Conservation (phyloP, 2,888 invertebrate genomes). For the Epirrhoe alternata region DNA sequence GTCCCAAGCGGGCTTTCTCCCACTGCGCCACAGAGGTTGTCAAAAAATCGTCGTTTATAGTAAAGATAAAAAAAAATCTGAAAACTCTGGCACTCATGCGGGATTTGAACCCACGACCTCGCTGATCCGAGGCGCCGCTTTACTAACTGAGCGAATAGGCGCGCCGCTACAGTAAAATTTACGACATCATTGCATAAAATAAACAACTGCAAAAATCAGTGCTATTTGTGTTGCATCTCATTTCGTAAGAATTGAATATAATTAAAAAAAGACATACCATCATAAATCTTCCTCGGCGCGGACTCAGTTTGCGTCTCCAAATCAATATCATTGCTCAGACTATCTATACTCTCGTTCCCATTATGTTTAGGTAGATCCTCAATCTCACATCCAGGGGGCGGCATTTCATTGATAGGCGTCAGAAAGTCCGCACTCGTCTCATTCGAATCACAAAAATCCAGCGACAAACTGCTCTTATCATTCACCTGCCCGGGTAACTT, state of each 20-base stretch:
- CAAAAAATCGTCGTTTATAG: no score
- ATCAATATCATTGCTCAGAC: conserved; percentile 76
- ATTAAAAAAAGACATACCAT: conserved; percentile 55
- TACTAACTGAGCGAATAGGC: no score
- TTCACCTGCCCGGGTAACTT: conserved; percentile 64
- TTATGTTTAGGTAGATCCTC: conserved; percentile 79
- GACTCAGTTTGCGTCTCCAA: conserved; percentile 79
- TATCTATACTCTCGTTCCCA: conserved; percentile 75
- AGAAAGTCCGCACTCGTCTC: conserved; percentile 82
- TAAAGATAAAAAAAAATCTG: no score
- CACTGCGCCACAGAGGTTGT: no score
- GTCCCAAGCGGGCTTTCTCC: no score
- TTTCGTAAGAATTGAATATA: not conserved
- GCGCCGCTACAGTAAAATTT: no score
- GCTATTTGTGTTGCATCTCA: not conserved
- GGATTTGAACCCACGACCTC: no score
- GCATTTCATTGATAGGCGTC: conserved; percentile 83
- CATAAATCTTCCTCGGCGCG: conserved; percentile 70
- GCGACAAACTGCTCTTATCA: conserved; percentile 75
- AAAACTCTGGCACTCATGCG: no score
- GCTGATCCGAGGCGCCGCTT: no score
- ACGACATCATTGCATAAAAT: no score
- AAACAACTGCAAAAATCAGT: no score
- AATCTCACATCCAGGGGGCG: conserved; percentile 77
- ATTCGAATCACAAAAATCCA: conserved; percentile 81